Evolutionary conservation across 2,113 vertebrate species (phyloP).

Genomic region (Onychostoma macrolepis): DNA sequence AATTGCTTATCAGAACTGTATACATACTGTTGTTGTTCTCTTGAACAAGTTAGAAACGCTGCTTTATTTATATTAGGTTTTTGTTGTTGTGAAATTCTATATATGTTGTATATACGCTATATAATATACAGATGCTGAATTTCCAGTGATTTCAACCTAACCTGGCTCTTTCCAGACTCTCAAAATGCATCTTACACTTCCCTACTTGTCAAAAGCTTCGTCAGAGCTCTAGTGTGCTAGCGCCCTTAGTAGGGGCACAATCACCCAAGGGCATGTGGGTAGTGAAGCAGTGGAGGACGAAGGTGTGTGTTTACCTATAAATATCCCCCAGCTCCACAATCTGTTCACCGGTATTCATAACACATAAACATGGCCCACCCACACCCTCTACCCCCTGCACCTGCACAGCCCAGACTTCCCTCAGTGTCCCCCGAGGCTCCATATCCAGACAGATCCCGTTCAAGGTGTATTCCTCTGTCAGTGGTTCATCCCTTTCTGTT

Average conservation of each 20-base stretch:
- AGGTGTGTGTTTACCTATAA: conserved; percentile 59
- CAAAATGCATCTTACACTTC: neutral
- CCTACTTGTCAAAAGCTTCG: neutral
- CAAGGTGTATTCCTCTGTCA: neutral
- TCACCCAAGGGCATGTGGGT: conserved; percentile 48
- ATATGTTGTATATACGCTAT: too few relatives aligned
- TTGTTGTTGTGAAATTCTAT: neutral
- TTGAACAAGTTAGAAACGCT: neutral
- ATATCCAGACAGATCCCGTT: neutral
- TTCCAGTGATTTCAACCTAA: neutral
- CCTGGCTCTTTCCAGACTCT: neutral
- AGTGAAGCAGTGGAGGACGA: conserved; percentile 51
- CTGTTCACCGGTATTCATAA: conserved; percentile 61
- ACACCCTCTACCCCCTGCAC: neutral
- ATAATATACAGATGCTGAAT: neutral
- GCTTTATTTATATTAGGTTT: neutral
- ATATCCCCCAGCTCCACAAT: conserved; percentile 57
- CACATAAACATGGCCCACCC: conserved; percentile 38
- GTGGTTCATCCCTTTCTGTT: neutral
- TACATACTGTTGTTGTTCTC: neutral
- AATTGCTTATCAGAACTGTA: neutral
- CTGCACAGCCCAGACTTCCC: neutral
- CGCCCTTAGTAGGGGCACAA: neutral
- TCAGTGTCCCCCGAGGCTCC: conserved; percentile 15
- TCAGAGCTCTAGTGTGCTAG: conserved; percentile 11